Evolutionary conservation across 2,113 vertebrate genomes (phyloP).

Genomic region (Alouatta palliata): DNA sequence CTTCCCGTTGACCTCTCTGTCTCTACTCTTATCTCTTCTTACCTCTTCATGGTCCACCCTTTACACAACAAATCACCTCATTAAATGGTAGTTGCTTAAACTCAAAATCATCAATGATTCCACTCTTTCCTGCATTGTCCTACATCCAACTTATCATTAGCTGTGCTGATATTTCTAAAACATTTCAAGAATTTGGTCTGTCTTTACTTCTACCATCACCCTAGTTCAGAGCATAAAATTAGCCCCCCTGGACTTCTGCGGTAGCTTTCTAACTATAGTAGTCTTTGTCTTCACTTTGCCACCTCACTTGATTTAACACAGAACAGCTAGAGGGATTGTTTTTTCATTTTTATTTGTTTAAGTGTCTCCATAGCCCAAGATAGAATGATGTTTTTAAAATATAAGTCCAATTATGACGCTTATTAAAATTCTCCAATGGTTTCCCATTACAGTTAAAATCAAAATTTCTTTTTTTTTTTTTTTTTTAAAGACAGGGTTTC

Average conservation of each 20-base stretch:
- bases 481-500: no score
- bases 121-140: neutral
- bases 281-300: neutral
- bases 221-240: neutral
- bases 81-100: neutral
- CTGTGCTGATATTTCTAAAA: neutral
- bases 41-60: neutral
- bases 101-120: neutral
- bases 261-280: neutral
- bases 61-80: neutral
- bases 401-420: neutral
- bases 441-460: neutral
- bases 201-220: neutral
- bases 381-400: neutral
- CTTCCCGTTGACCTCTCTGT: neutral
- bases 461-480: neutral
- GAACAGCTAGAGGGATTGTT: neutral
- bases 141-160: neutral
- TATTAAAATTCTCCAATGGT: neutral
- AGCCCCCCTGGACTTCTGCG: neutral
- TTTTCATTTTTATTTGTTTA: neutral
- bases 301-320: slow-evolving; percentile 3
- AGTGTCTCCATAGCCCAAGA: neutral
- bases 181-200: neutral
- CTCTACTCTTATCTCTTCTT: neutral